Evolutionary conservation across 2,888 invertebrate species (phyloP).

Genomic region (Apodemia zela): DNA sequence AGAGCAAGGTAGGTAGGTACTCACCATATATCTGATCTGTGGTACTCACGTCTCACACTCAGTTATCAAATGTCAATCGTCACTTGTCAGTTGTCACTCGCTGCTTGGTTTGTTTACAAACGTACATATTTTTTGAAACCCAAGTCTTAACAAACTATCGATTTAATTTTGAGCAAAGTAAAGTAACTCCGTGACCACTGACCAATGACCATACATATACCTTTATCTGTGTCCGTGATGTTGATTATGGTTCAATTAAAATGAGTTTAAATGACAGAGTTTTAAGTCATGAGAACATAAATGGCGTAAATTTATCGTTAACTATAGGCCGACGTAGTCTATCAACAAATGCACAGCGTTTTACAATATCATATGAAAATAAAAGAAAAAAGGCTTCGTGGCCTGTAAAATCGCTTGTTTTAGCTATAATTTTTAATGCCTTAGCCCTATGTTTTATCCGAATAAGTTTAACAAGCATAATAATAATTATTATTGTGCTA

Average conservation of each 20-base stretch:
- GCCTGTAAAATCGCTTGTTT: conserved; percentile 49
- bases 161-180: too few species aligned
- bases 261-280: conserved; percentile 30
- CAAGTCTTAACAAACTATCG: too few species aligned
- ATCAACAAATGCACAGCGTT: conserved; percentile 54
- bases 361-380: conserved; percentile 59
- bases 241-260: conserved; percentile 10
- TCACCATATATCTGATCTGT: too few species aligned
- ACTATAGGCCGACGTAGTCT: conserved; percentile 46
- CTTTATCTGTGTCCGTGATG: too few species aligned
- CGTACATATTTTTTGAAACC: too few species aligned
- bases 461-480: conserved; percentile 54
- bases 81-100: too few species aligned
- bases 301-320: conserved; percentile 56
- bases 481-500: conserved; percentile 53
- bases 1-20: too few species aligned
- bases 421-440: conserved; percentile 59
- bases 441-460: conserved; percentile 51
- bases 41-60: too few species aligned
- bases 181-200: too few species aligned
- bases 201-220: too few species aligned
- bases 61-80: too few species aligned
- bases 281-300: conserved; percentile 58
- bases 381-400: conserved; percentile 46
- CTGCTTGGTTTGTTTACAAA: too few species aligned